Evolutionary conservation across 2,797 vertebrate species (phyloP).

Genomic region (Helarctos malayanus): DNA sequence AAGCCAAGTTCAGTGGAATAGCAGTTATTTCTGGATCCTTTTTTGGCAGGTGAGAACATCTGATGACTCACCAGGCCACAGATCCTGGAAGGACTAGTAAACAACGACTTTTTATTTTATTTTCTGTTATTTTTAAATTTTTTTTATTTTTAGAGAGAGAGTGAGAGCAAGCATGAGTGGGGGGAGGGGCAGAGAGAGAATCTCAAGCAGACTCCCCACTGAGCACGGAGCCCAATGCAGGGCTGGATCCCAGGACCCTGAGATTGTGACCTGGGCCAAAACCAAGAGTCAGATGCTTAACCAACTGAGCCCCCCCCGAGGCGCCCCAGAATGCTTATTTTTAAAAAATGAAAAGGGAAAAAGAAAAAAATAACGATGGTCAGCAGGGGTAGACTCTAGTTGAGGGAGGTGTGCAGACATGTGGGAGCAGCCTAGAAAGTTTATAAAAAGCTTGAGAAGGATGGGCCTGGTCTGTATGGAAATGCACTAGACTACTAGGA

Average conservation of each 20-base stretch:
- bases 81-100: conserved; percentile 43
- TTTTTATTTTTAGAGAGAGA: not conserved
- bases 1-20: not conserved
- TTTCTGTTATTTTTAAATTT: not conserved
- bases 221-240: not conserved
- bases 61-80: conserved; percentile 2
- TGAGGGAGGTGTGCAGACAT: not conserved
- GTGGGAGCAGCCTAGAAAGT: not conserved
- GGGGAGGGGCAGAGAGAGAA: not conserved
- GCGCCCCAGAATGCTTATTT: not conserved
- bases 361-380: not conserved
- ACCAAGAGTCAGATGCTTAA: not conserved
- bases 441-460: not conserved
- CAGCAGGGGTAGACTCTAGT: not conserved
- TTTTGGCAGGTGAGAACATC: conserved; percentile 30
- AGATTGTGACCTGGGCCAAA: not conserved
- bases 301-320: not conserved
- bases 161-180: no score
- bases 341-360: not conserved
- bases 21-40: conserved; percentile 8
- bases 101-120: not conserved
- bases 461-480: not conserved
- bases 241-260: not conserved
- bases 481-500: not conserved
- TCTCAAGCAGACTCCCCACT: not conserved